phyloP scores from a whole-genome alignment of 1,140 invertebrate species.

The Heliothis subflexa region DNA sequence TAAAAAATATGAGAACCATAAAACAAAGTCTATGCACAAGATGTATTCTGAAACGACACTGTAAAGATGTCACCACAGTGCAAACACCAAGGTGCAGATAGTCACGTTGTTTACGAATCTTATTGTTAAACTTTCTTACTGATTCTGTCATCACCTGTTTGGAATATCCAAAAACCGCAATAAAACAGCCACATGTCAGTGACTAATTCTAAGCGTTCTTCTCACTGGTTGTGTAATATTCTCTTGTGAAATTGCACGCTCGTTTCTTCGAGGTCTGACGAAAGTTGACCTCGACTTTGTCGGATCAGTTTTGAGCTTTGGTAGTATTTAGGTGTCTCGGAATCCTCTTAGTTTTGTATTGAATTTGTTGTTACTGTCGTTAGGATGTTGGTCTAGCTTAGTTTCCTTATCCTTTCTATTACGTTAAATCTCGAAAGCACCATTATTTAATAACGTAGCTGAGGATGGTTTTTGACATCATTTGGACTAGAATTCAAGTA shows the following conservation, averaged over 20 bases:
- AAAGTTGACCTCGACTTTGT: not conserved
- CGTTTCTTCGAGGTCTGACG: constrained; percentile 9
- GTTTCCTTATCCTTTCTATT: too few species aligned
- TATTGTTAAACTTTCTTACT: not conserved
- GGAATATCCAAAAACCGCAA: constrained; percentile 4
- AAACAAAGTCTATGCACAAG: too few species aligned
- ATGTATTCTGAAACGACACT: too few species aligned
- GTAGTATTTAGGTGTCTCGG: not conserved
- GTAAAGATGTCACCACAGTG: too few species aligned
- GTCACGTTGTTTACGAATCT: not conserved
- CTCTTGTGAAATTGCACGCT: constrained; percentile 14
- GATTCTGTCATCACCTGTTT: not conserved
- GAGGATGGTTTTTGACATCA: too few species aligned
- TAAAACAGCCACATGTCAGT: not conserved
- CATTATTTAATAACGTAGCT: too few species aligned
- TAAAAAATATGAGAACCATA: too few species aligned
- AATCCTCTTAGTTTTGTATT: not conserved
- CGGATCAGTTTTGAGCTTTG: not conserved
- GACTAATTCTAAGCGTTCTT: constrained; percentile 22
- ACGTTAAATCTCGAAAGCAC: too few species aligned
- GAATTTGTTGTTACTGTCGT: not conserved
- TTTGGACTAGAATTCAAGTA: not conserved
- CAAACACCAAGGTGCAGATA: too few species aligned
- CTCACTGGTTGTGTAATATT: constrained; percentile 12
- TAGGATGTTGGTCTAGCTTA: too few species aligned